Evolutionary conservation across 2,797 vertebrate genomes (phyloP).

Genomic region (Argyrosomus regius): DNA sequence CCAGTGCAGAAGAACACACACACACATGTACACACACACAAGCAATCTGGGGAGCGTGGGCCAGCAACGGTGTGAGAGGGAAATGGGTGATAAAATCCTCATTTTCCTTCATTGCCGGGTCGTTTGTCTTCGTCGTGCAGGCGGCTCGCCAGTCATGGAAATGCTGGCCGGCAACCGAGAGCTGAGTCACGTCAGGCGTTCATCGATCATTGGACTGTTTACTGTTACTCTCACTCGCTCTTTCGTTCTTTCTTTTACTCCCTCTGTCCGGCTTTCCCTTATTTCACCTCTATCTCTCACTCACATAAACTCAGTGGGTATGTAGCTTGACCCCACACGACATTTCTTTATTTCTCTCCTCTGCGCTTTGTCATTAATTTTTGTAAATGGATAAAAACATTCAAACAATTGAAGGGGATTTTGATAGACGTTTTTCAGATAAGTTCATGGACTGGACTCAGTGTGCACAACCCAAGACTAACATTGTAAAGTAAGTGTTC

Average conservation of each 20-base stretch:
- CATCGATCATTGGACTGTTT: slow-evolving; percentile 80
- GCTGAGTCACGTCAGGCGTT: slow-evolving; percentile 78
- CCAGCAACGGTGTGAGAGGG: slow-evolving; percentile 72
- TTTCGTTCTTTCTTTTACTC: slow-evolving; percentile 40
- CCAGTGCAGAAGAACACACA: slow-evolving; percentile 44
- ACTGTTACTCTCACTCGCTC: slow-evolving; percentile 68
- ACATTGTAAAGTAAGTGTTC: slow-evolving; percentile 37
- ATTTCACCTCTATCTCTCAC: slow-evolving; percentile 25
- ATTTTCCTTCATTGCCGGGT: slow-evolving; percentile 81
- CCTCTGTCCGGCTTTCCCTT: slow-evolving; percentile 26
- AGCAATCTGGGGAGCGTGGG: slow-evolving; percentile 61
- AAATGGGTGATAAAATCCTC: slow-evolving; percentile 86
- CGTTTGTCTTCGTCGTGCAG: slow-evolving; percentile 79
- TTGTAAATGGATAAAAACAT: slow-evolving; percentile 17
- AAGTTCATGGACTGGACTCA: slow-evolving; percentile 15
- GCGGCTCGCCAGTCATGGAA: slow-evolving; percentile 71
- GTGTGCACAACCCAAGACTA: slow-evolving; percentile 23
- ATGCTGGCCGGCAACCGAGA: slow-evolving; percentile 68
- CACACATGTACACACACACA: slow-evolving; percentile 33
- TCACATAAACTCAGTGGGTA: slow-evolving; percentile 7
- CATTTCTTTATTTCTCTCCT: slow-evolving; percentile 5
- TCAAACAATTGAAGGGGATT: background rate
- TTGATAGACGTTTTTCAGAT: slow-evolving; percentile 17
- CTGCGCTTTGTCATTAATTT: background rate
- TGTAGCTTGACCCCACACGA: slow-evolving; percentile 16